These are phyloP conservation scores for Oscheius sp. DNA, from an alignment of 2,888 invertebrate genomes.

Conservation along the genomic window DNA sequence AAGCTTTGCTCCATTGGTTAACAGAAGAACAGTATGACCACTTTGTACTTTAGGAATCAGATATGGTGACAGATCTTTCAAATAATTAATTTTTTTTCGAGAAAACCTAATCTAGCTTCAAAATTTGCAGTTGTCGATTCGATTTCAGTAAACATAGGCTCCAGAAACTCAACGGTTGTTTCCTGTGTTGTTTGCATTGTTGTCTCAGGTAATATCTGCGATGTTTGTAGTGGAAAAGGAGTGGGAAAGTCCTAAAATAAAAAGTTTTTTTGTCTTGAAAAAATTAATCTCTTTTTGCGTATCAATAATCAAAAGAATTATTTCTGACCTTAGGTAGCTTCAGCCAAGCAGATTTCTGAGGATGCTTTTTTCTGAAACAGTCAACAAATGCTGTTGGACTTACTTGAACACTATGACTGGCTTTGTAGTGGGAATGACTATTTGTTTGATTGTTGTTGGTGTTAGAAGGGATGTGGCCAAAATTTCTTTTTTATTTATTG, in stretches of 20 bases:
- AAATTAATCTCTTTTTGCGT: no score
- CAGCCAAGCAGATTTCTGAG: background rate
- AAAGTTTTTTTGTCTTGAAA: no score
- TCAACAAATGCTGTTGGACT: no score
- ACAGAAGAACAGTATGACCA: slow-evolving; percentile 12
- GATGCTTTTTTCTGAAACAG: slow-evolving; percentile 6
- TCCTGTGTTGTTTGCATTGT: background rate
- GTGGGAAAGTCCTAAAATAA: background rate
- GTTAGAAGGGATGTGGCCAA: no score
- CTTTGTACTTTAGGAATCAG: background rate
- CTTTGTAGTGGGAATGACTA: slow-evolving; percentile 1
- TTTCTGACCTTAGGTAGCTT: background rate
- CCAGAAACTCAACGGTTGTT: slow-evolving; percentile 6
- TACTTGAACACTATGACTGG: slow-evolving; percentile 22
- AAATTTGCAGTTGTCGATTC: background rate
- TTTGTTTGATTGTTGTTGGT: background rate
- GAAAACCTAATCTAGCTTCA: background rate
- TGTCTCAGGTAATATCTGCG: no score
- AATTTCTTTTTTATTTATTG: no score
- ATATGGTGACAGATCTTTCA: background rate
- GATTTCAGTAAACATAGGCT: slow-evolving; percentile 11
- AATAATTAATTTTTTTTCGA: background rate
- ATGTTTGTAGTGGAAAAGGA: no score
- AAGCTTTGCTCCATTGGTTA: slow-evolving; percentile 24
- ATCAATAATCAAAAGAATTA: no score